These are phyloP conservation scores for Sciurus carolinensis DNA, from an alignment of 2,797 vertebrate genomes.

Conservation along the genomic window DNA sequence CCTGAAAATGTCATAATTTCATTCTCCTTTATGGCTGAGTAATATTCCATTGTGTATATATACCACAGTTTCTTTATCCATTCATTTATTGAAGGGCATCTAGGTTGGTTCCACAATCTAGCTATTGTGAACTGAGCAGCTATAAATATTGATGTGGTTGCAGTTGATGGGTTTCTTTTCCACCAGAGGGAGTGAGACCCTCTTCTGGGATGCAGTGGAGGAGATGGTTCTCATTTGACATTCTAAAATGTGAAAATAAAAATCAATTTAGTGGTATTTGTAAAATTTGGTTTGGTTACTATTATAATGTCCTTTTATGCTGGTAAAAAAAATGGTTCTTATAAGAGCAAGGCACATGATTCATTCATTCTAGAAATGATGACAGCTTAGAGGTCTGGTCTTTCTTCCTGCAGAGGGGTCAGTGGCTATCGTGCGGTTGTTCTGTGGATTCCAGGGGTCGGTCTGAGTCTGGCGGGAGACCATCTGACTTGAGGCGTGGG, in stretches of 20 bases:
- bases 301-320: not conserved
- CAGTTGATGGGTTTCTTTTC: not conserved
- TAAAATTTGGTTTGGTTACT: constrained; percentile 46
- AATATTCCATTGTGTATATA: too few species aligned
- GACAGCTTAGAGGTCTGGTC: not conserved
- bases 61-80: too few species aligned
- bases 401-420: not conserved
- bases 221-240: not conserved
- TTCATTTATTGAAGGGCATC: too few species aligned
- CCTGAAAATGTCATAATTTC: too few species aligned
- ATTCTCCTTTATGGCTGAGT: too few species aligned
- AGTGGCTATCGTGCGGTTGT: not conserved
- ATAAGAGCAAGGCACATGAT: not conserved
- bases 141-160: too few species aligned
- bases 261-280: not conserved
- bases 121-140: too few species aligned
- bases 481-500: not conserved
- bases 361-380: not conserved
- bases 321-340: not conserved
- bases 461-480: not conserved
- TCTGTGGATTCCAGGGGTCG: not conserved
- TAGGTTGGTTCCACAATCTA: too few species aligned
- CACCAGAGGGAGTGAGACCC: not conserved
- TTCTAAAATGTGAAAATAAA: constrained; percentile 35
- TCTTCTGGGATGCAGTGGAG: not conserved